Conservation (phyloP, 2,888 invertebrate genomes). For the Tetragonula carbonaria region DNA sequence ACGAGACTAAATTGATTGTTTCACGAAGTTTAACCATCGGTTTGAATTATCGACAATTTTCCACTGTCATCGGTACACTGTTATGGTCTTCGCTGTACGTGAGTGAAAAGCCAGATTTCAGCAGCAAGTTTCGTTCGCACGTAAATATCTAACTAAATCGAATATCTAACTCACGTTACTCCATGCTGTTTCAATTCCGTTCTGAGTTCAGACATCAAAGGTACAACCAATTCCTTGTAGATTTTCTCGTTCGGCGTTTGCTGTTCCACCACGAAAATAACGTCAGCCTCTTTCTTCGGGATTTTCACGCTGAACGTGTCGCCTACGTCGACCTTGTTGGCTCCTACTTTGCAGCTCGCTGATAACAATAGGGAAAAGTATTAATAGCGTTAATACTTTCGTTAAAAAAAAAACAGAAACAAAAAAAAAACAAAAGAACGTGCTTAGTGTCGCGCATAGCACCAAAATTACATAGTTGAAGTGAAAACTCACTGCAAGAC, state of each 20-base stretch:
- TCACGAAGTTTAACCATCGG: too few species aligned
- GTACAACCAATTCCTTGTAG: constrained; percentile 87
- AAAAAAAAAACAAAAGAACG: too few species aligned
- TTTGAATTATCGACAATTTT: too few species aligned
- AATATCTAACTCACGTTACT: constrained; percentile 85
- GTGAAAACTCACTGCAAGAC: constrained; percentile 85
- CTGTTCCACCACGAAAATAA: constrained; percentile 91
- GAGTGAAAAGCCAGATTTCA: not conserved
- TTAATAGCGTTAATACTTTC: not conserved
- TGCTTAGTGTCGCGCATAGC: not conserved
- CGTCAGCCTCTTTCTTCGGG: constrained; percentile 91
- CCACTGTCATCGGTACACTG: too few species aligned
- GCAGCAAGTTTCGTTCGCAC: not conserved
- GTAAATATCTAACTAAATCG: not conserved
- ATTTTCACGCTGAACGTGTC: constrained; percentile 88
- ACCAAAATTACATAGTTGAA: not conserved
- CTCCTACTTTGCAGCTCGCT: constrained; percentile 85
- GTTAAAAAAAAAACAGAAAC: too few species aligned
- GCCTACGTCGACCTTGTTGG: constrained; percentile 85
- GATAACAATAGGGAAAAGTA: constrained; percentile 18
- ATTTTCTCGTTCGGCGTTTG: constrained; percentile 86
- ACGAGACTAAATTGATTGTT: too few species aligned
- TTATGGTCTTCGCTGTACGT: too few species aligned
- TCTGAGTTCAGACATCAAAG: constrained; percentile 86
- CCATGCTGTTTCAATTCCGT: constrained; percentile 88